A percentile compares a stretch with the other conserved stretches of the same genome.
Evolutionary conservation across 2,113 vertebrate genomes (phyloP).

Genomic region (Anoplopoma fimbria): DNA sequence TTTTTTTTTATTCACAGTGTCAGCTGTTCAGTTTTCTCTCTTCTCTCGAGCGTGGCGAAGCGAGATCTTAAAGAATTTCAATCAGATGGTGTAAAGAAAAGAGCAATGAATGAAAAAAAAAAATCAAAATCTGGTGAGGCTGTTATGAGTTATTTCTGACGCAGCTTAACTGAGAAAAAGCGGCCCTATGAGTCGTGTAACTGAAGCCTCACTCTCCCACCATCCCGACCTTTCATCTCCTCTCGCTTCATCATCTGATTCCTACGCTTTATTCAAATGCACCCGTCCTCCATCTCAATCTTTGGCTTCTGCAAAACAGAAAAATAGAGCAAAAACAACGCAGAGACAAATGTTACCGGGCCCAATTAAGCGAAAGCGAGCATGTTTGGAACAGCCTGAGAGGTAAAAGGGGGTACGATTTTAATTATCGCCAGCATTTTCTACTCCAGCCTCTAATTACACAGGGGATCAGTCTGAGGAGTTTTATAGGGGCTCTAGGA

Average conservation of each 20-base stretch:
- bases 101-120: slow-evolving; percentile 29
- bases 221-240: slow-evolving; percentile 73
- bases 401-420: slow-evolving; percentile 41
- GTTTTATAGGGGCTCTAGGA: slow-evolving; percentile 76
- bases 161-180: slow-evolving; percentile 49
- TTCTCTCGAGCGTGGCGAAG: slow-evolving; percentile 24
- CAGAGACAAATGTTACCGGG: slow-evolving; percentile 33
- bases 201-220: slow-evolving; percentile 65
- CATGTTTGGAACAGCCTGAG: slow-evolving; percentile 41
- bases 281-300: slow-evolving; percentile 28
- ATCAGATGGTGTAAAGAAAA: slow-evolving; percentile 47
- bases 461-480: slow-evolving; percentile 65
- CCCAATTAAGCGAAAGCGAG: slow-evolving; percentile 53
- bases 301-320: slow-evolving; percentile 23
- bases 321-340: slow-evolving; percentile 44
- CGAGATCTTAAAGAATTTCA: slow-evolving; percentile 48
- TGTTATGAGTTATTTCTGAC: slow-evolving; percentile 69
- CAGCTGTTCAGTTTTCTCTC: slow-evolving; percentile 24
- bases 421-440: slow-evolving; percentile 76
- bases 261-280: slow-evolving; percentile 74
- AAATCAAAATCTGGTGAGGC: slow-evolving; percentile 39
- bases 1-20: slow-evolving; percentile 30
- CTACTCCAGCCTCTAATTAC: slow-evolving; percentile 73
- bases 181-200: slow-evolving; percentile 48
- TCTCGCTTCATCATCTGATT: slow-evolving; percentile 58